Evolutionary conservation across 2,113 vertebrate genomes (phyloP).

Genomic region (Ceratotherium simum): DNA sequence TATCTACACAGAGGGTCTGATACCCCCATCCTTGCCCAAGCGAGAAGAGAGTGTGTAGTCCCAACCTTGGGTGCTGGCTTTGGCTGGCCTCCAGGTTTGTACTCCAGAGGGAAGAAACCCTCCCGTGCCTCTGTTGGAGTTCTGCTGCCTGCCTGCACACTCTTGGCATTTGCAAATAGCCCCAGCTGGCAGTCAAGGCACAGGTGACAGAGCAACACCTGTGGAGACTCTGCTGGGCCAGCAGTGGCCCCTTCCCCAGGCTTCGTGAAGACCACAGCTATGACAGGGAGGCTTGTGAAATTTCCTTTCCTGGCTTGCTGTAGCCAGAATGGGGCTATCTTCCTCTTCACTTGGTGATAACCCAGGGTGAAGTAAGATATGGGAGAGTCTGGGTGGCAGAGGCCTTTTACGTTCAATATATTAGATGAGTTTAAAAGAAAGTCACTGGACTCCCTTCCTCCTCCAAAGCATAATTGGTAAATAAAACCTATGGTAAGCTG

Average conservation of each 20-base stretch:
- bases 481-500: not conserved
- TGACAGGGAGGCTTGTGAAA: not conserved
- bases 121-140: not conserved
- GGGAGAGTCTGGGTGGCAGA: not conserved
- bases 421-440: not conserved
- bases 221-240: not conserved
- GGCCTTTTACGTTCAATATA: not conserved
- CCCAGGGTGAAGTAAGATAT: not conserved
- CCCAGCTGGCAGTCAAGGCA: not conserved
- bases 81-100: not conserved
- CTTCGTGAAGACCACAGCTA: not conserved
- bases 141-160: not conserved
- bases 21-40: not conserved
- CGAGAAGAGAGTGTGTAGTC: not conserved
- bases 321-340: not conserved
- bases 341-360: not conserved
- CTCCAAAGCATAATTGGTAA: not conserved
- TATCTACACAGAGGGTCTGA: not conserved
- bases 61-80: not conserved
- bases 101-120: not conserved
- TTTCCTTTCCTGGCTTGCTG: not conserved
- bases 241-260: not conserved
- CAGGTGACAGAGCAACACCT: not conserved
- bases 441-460: not conserved
- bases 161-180: not conserved